A percentile compares a stretch with the other conserved stretches of the same genome.
Conservation (phyloP, 1,140 invertebrate species). For the Drosophila trapezifrons region DNA sequence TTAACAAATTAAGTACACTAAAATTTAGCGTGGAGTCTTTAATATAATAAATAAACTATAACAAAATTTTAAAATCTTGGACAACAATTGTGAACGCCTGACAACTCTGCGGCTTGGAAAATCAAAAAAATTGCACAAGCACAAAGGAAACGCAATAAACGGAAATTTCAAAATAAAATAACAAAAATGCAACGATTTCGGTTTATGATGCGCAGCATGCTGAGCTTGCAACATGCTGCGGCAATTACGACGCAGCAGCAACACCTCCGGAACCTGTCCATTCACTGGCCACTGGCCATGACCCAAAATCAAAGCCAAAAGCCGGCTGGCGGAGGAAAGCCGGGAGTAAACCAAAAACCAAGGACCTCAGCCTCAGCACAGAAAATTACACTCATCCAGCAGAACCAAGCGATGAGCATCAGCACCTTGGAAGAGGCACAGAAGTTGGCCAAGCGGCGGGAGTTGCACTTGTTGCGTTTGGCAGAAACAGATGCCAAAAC, state of each 20-base stretch:
- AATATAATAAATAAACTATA: no score
- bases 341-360: constrained; percentile 34
- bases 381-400: constrained; percentile 85
- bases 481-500: constrained; percentile 87
- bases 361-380: constrained; percentile 24
- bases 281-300: constrained; percentile 40
- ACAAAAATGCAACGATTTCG: constrained; percentile 39
- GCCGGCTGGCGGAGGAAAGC: constrained; percentile 15
- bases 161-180: not conserved
- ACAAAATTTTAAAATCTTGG: no score
- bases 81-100: not conserved
- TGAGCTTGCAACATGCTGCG: constrained; percentile 29
- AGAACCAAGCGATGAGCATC: constrained; percentile 85
- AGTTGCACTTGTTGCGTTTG: constrained; percentile 87
- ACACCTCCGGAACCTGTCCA: constrained; percentile 7
- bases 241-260: constrained; percentile 14
- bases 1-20: not conserved
- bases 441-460: constrained; percentile 86
- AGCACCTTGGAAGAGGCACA: constrained; percentile 86
- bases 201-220: constrained; percentile 23
- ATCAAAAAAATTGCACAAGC: constrained; percentile 39
- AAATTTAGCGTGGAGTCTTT: not conserved
- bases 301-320: constrained; percentile 31
- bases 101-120: constrained; percentile 31
- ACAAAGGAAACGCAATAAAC: constrained; percentile 12